Evolutionary conservation across 2,113 vertebrate species (phyloP).

Genomic region (Syngnathoides biaculeatus): DNA sequence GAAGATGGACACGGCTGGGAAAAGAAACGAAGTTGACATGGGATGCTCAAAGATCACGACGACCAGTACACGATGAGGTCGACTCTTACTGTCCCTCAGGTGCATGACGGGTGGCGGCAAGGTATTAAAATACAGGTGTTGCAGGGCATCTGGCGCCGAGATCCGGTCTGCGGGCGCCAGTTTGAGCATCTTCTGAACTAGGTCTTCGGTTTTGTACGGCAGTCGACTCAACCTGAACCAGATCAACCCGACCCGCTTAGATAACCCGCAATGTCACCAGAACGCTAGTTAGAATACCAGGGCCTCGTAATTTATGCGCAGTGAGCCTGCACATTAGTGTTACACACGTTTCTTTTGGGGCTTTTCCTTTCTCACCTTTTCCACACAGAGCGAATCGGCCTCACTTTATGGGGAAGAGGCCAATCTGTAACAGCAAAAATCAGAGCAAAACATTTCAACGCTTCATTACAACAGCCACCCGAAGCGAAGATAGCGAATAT

Average conservation of each 20-base stretch:
- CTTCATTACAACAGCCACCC: too few species aligned
- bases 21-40: not conserved
- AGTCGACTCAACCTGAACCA: constrained; percentile 74
- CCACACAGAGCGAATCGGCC: constrained; percentile 75
- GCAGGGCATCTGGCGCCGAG: constrained; percentile 72
- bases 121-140: constrained; percentile 80
- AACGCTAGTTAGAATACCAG: not conserved
- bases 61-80: not conserved
- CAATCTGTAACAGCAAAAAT: constrained; percentile 64
- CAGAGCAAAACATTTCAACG: too few species aligned
- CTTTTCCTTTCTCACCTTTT: constrained; percentile 74
- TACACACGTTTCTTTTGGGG: not conserved
- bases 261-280: not conserved
- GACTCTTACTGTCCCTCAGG: constrained; percentile 75
- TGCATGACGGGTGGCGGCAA: constrained; percentile 80
- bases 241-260: not conserved
- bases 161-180: constrained; percentile 72
- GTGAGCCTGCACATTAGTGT: not conserved
- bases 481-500: too few species aligned
- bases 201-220: constrained; percentile 78
- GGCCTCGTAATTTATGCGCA: too few species aligned
- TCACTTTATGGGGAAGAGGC: constrained; percentile 69
- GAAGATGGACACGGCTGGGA: constrained; percentile 80
- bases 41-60: not conserved
- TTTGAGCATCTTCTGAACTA: constrained; percentile 80